Evolutionary conservation across 1,140 invertebrate genomes (phyloP).

Genomic region (Caenorhabditis inopinata): DNA sequence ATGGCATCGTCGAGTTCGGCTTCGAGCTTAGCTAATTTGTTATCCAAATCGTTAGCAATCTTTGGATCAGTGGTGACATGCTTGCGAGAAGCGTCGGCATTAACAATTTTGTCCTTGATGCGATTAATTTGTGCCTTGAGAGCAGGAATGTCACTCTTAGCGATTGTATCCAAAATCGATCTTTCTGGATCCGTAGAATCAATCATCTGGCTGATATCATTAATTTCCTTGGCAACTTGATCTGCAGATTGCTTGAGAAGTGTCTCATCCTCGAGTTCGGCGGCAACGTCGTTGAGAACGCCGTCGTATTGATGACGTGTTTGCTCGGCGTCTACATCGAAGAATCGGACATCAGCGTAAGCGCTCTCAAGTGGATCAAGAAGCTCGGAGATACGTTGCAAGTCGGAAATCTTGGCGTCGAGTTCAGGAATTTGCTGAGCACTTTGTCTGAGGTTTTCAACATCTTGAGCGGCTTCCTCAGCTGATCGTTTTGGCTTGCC

Average conservation of each 20-base stretch:
- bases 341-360: slow-evolving; percentile 50
- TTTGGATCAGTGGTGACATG: slow-evolving; percentile 13
- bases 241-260: slow-evolving; percentile 4
- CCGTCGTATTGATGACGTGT: slow-evolving; percentile 45
- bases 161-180: not conserved
- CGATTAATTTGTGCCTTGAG: slow-evolving; percentile 1
- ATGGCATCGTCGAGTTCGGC: slow-evolving; percentile 16
- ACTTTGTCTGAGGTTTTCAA: slow-evolving; percentile 33
- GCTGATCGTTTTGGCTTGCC: slow-evolving; percentile 41
- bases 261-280: slow-evolving; percentile 41
- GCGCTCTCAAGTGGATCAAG: slow-evolving; percentile 46
- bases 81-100: slow-evolving; percentile 19
- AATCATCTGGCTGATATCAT: not conserved
- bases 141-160: slow-evolving; percentile 18
- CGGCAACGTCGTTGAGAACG: slow-evolving; percentile 12
- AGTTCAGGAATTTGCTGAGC: not conserved
- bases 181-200: not conserved
- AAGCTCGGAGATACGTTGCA: slow-evolving; percentile 43
- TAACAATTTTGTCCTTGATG: slow-evolving; percentile 33
- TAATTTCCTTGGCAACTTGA: slow-evolving; percentile 33
- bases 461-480: slow-evolving; percentile 46
- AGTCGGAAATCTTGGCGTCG: not conserved
- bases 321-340: slow-evolving; percentile 47
- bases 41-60: not conserved
- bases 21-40: not conserved